phyloP scores from a whole-genome alignment of 2,113 vertebrate species.

The Gopherus evgoodei region DNA sequence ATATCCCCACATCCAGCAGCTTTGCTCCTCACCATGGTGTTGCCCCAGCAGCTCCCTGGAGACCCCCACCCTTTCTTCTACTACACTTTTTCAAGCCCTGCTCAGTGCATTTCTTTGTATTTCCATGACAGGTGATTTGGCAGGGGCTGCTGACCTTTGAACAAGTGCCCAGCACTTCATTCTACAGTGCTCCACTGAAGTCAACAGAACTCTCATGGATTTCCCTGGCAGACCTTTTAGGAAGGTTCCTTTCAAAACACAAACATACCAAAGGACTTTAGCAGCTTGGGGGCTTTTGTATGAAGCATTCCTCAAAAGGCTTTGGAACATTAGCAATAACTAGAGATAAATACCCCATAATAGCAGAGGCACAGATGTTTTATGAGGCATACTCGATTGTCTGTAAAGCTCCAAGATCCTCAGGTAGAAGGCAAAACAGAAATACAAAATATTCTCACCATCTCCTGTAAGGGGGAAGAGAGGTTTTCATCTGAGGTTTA shows the following conservation, averaged over 20 bases:
- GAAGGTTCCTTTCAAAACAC: conserved; percentile 16
- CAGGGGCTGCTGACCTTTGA: not conserved
- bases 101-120: not conserved
- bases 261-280: not conserved
- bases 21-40: not conserved
- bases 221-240: not conserved
- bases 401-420: not conserved
- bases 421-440: conserved; percentile 20
- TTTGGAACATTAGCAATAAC: conserved; percentile 21
- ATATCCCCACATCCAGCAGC: not conserved
- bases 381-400: not conserved
- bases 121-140: fast-evolving
- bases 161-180: not conserved
- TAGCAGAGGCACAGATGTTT: not conserved
- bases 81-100: not conserved
- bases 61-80: not conserved
- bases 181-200: not conserved
- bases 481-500: not conserved
- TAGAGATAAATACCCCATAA: not conserved
- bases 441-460: not conserved
- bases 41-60: not conserved
- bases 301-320: not conserved
- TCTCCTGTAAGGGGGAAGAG: not conserved
- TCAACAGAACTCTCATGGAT: not conserved
- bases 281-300: not conserved